Evolutionary conservation across 2,113 vertebrate genomes (phyloP).

Genomic region (Podocnemis expansa): DNA sequence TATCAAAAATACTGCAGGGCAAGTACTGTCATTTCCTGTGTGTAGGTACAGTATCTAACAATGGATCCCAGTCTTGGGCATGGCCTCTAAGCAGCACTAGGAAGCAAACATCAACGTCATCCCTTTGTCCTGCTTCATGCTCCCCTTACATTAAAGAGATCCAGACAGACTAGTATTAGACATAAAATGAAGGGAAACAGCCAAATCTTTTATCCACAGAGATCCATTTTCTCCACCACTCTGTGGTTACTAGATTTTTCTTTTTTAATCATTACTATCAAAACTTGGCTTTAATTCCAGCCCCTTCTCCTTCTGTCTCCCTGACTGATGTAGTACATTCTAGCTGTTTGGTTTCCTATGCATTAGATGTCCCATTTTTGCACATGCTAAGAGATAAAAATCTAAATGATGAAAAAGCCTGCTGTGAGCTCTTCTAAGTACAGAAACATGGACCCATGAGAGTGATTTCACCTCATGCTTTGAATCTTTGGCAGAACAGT

Average conservation of each 20-base stretch:
- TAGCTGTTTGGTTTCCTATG: background rate
- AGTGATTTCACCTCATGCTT: conserved; percentile 37
- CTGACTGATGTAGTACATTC: background rate
- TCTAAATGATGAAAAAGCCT: conserved; percentile 24
- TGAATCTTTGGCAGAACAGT: conserved; percentile 53
- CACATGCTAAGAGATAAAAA: background rate
- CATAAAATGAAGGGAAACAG: background rate
- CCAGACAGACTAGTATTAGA: background rate
- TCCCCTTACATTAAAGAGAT: background rate
- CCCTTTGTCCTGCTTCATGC: background rate
- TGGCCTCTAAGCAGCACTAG: background rate
- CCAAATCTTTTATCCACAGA: background rate
- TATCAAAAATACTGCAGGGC: background rate
- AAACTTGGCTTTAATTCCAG: background rate
- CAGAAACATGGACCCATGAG: conserved; percentile 1
- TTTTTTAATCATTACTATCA: conserved; percentile 3
- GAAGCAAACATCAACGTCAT: background rate
- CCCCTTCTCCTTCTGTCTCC: background rate
- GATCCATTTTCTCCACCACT: background rate
- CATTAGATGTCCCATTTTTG: conserved; percentile 41
- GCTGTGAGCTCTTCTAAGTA: background rate
- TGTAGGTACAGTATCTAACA: background rate
- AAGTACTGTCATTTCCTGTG: background rate
- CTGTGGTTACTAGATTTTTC: background rate
- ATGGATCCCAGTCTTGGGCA: background rate